A percentile compares a stretch with the other conserved stretches of the same genome.
Evolutionary conservation across 2,113 vertebrate genomes (phyloP).

Genomic region (Ailurus styani): DNA sequence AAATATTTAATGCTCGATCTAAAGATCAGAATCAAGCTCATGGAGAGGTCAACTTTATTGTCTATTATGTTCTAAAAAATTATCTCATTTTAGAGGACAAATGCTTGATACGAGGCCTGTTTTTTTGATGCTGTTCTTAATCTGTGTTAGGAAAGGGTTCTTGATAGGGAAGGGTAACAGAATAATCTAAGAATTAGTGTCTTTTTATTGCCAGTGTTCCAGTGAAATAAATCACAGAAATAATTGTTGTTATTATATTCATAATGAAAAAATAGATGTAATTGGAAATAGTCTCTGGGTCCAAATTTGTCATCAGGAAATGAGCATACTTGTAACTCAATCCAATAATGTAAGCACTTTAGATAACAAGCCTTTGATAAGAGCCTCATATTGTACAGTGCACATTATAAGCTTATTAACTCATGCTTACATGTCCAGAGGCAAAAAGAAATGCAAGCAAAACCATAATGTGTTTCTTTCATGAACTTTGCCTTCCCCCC

Average conservation of each 20-base stretch:
- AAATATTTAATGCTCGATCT: not conserved
- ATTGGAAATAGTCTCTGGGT: constrained; percentile 22
- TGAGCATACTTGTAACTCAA: constrained; percentile 1
- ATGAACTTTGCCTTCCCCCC: not conserved
- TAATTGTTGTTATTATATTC: not conserved
- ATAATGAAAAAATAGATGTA: not conserved
- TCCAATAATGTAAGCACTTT: not conserved
- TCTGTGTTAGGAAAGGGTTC: not conserved
- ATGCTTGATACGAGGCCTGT: not conserved
- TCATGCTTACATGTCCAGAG: not conserved
- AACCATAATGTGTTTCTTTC: not conserved
- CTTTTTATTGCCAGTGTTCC: not conserved
- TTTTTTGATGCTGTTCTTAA: not conserved
- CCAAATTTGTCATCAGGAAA: constrained; percentile 6
- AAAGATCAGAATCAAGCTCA: not conserved
- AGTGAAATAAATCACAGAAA: constrained; percentile 6
- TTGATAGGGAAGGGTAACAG: not conserved
- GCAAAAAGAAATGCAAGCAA: not conserved
- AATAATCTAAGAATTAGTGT: not conserved
- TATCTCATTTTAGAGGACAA: not conserved
- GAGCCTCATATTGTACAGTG: not conserved
- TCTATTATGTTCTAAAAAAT: not conserved
- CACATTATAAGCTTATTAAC: not conserved
- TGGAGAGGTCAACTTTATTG: not conserved
- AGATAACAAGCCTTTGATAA: not conserved